Base-by-base conservation (phyloP, 2,888 invertebrate genomes). In the Trissolcus brochymenae region DNA sequence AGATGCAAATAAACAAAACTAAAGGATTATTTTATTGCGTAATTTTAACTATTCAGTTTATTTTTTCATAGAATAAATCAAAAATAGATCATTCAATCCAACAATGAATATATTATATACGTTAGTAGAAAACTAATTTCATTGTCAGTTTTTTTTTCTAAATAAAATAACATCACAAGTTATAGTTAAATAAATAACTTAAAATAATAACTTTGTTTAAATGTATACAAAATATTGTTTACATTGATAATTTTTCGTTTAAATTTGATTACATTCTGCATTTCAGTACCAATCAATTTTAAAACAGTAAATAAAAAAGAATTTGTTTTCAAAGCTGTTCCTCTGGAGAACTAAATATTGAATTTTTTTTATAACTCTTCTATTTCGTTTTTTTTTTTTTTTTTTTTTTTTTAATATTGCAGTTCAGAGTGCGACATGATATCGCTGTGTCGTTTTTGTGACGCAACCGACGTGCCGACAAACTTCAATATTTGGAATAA, bases 381-480 rank as follows among this genome's bases (percentile, higher is more conserved):
- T 6, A 16, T 46, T n/a, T 46, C 46, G 46, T 46, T 46, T 14
- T 4, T 14, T n/a, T n/a, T n/a, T n/a, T n/a, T n/a, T n/a, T n/a
- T n/a, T n/a, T n/a, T n/a, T n/a, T n/a, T n/a, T 46, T 57, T 51
- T 57, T 25, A 25, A 25, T 25, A 25, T 4, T 6, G 25, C 25
- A 25, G 25, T n/a, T n/a, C n/a, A 25, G 25, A 6, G 6, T 25
- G 6, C 57, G 51, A 14, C 41, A 51, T 51, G 51, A 57, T 56
- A 57, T 57, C 41, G 43, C 13, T 51, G 11, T 49, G 50, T 57
- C 51, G 67, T 19, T 29, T n/a, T 60, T 54, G 13, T 68, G 68
- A 68, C 40, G 54, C 53, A 54, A 68, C 54, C 54, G 21, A 68
- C 57, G 60, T 60, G 68, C 60, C 59, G 60, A 68, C 54, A 54